Conservation (phyloP, 2,797 vertebrate species). For the Aeoliscus strigatus region DNA sequence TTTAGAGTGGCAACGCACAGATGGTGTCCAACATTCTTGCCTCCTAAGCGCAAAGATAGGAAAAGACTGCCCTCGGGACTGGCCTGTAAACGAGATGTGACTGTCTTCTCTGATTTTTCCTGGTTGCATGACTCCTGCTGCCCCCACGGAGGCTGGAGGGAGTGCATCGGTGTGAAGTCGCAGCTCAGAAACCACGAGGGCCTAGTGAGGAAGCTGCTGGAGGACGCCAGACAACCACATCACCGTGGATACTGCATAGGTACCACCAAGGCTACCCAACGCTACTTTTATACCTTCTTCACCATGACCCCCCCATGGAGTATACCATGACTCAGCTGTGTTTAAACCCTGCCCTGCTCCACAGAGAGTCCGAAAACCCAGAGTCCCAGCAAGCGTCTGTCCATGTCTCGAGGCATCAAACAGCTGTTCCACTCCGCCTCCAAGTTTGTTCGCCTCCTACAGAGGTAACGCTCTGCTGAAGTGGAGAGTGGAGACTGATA, state of each 20-base stretch:
- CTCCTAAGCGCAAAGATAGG: slow-evolving; percentile 24
- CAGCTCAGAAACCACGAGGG: slow-evolving; percentile 59
- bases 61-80: slow-evolving; percentile 15
- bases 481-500: no score
- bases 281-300: no score
- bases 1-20: no score
- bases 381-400: slow-evolving; percentile 67
- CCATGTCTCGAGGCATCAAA: slow-evolving; percentile 76
- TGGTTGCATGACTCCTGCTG: slow-evolving; percentile 17
- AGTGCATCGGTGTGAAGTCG: slow-evolving; percentile 68
- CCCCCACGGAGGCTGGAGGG: slow-evolving; percentile 68
- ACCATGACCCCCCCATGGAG: neutral
- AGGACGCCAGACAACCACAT: slow-evolving; percentile 66
- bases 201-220: slow-evolving; percentile 64
- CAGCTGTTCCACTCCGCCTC: slow-evolving; percentile 78
- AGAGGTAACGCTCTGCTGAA: slow-evolving; percentile 70
- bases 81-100: slow-evolving; percentile 31
- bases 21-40: no score
- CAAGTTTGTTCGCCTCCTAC: slow-evolving; percentile 76
- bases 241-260: slow-evolving; percentile 69
- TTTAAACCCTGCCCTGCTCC: slow-evolving; percentile 13
- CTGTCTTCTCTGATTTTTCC: slow-evolving; percentile 26
- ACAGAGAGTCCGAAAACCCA: slow-evolving; percentile 64
- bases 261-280: slow-evolving; percentile 18
- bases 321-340: neutral